Evolutionary conservation across 2,113 vertebrate species (phyloP).

Genomic region (Gallinago media): DNA sequence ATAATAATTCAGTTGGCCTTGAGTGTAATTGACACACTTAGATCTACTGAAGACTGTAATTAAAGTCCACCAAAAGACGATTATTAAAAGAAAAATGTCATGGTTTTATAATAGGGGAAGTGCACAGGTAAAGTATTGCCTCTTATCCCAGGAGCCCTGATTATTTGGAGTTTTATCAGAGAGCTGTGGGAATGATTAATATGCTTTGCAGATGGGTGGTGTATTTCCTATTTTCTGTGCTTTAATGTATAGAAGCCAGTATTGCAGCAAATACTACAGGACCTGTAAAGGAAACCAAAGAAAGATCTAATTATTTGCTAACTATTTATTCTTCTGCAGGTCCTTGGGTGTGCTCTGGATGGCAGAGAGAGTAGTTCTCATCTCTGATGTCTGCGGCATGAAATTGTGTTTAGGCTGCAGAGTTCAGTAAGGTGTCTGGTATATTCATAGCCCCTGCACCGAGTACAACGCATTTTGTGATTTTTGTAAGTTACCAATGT

Average conservation of each 20-base stretch:
- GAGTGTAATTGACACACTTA: neutral
- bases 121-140: neutral
- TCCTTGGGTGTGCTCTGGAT: neutral
- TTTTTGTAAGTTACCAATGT: neutral
- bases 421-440: neutral
- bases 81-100: neutral
- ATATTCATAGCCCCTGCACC: rapidly evolving
- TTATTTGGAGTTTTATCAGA: neutral
- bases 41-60: neutral
- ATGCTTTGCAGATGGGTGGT: neutral
- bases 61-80: neutral
- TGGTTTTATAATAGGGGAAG: neutral
- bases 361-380: neutral
- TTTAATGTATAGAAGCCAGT: neutral
- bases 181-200: neutral
- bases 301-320: neutral
- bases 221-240: conserved; percentile 31
- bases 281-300: neutral
- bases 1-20: neutral
- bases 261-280: neutral
- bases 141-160: neutral
- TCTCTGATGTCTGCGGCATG: neutral
- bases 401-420: neutral
- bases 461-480: neutral
- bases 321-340: neutral